phyloP scores from a whole-genome alignment of 2,888 invertebrate species.

The Catocala sponsa region DNA sequence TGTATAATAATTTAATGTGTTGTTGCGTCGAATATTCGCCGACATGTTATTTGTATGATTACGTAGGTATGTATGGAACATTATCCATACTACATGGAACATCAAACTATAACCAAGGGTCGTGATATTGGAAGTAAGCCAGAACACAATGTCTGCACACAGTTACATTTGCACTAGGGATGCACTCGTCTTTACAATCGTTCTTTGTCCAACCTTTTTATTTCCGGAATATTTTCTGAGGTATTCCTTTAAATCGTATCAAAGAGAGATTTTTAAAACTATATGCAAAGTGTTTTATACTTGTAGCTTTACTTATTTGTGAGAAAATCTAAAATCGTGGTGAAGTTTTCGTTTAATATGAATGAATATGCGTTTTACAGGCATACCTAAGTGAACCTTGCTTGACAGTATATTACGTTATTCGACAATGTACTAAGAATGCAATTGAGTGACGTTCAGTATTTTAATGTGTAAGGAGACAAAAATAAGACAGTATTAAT shows the following conservation, averaged over 20 bases:
- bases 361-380: no score
- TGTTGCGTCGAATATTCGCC: no score
- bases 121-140: conserved; percentile 74
- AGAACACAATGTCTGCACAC: conserved; percentile 76
- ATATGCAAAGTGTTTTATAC: background rate
- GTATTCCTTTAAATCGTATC: conserved; percentile 10
- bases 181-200: conserved; percentile 48
- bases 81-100: conserved; percentile 54
- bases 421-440: no score
- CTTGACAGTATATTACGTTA: no score
- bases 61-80: conserved; percentile 38
- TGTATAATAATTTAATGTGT: no score
- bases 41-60: no score
- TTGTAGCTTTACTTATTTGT: background rate
- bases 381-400: no score
- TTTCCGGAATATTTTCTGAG: conserved; percentile 16
- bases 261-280: conserved; percentile 4
- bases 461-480: no score
- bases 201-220: conserved; percentile 41
- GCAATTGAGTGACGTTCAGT: no score
- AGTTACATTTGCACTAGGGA: conserved; percentile 72
- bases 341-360: no score
- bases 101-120: conserved; percentile 66
- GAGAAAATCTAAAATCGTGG: background rate
- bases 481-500: no score